Evolutionary conservation across 2,888 invertebrate genomes (phyloP).

Genomic region (Osmoderma eremita): DNA sequence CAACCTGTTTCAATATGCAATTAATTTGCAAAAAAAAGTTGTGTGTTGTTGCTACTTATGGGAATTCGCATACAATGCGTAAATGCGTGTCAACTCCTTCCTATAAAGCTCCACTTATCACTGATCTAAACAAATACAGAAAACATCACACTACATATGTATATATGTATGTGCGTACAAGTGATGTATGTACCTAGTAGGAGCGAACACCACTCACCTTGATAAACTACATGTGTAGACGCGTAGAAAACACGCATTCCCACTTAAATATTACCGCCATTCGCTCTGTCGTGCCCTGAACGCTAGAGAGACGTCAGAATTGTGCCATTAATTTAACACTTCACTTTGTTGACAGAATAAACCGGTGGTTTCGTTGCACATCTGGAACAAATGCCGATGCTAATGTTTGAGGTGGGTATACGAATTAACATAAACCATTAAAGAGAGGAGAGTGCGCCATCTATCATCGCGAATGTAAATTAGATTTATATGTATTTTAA

Average conservation of each 20-base stretch:
- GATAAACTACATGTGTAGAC: not conserved
- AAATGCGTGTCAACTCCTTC: not conserved
- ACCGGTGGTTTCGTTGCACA: not conserved
- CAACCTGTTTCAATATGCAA: no score
- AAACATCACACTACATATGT: not conserved
- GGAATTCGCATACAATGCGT: no score
- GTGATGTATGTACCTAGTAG: not conserved
- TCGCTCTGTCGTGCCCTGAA: not conserved
- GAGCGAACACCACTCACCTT: not conserved
- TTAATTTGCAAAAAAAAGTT: no score
- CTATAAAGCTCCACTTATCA: not conserved
- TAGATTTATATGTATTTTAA: no score
- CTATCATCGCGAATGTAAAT: no score
- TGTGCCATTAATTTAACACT: constrained; percentile 21
- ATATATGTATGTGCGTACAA: not conserved
- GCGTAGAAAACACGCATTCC: constrained; percentile 1
- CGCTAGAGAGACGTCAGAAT: constrained; percentile 13
- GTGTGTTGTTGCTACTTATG: no score
- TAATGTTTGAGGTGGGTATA: not conserved
- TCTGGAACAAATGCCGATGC: constrained; percentile 2
- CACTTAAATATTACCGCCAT: not conserved
- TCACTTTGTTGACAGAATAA: not conserved
- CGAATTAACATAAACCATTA: constrained; percentile 10
- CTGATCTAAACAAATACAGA: not conserved
- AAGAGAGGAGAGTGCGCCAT: not conserved